Evolutionary conservation across 2,888 invertebrate genomes (phyloP), one percentile per base, ranked within the genome.

Genomic region (Spicauda simplicius): DNA sequence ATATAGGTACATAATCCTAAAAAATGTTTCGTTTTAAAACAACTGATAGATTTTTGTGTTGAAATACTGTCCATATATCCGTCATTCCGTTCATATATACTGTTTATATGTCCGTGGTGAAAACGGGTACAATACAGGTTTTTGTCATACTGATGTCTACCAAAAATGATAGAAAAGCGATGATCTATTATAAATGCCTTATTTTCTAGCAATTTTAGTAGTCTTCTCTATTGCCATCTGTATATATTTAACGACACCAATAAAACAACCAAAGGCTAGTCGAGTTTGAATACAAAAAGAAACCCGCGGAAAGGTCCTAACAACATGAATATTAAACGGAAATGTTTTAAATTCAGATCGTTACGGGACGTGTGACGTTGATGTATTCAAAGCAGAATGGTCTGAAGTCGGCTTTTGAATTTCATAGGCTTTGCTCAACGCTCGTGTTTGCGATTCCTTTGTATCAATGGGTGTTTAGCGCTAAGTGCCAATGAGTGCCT

Each of bases 281-380:
- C 5, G 48, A n/a, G 48, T 0, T 48, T 48, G 48, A 48, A 25
- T 4, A 1, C 11, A n/a, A 48, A 59, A 59, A 45, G 48, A 48
- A 59, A 48, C 12, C n/a, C 16, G 19, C n/a, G n/a, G 16, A 59
- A 59, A 48, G 59, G 59, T n/a, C 48, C 58, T 19, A 58, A 45
- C 45, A 48, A 30, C 59, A 59, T 59, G 59, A 60, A 60, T 60
- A 60, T 60, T 60, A 60, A 60, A 50, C 7, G 33, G 52, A 60
- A 60, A 52, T 52, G 52, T 52, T 60, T 50, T 53, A 59, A 54
- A 53, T 59, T 57, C 64, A 58, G 53, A 41, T 41, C 61, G 61
- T 41, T 59, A 59, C 41, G n/a, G 45, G 16, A 59, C 53, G 58
- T 59, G 61, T 65, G 54, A 60, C 54, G 53, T 59, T 45, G 58